Conservation (phyloP, 2,113 vertebrate genomes). For the Dendrocopos noguchii region DNA sequence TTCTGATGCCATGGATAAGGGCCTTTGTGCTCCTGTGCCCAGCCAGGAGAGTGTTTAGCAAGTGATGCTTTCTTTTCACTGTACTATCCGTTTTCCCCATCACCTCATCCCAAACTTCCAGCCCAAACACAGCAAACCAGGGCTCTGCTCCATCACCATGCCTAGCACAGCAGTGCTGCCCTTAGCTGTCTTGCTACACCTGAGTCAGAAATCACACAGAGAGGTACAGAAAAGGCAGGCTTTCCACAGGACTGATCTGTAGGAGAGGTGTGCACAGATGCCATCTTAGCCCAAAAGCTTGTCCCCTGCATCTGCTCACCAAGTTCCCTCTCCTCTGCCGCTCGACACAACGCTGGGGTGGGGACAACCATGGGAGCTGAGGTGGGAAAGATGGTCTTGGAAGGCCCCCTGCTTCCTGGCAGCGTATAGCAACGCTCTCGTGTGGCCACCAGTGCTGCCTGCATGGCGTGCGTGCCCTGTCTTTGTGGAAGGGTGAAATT, state of each 20-base stretch:
- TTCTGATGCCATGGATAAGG: not conserved
- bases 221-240: not conserved
- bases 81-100: not conserved
- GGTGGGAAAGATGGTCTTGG: constrained; percentile 52
- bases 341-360: not conserved
- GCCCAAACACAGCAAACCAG: not conserved
- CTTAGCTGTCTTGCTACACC: not conserved
- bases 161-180: not conserved
- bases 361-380: not conserved
- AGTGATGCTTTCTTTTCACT: not conserved
- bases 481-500: not conserved
- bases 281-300: not conserved
- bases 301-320: not conserved
- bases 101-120: accelerated
- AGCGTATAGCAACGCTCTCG: constrained; percentile 26
- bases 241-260: not conserved
- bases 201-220: not conserved
- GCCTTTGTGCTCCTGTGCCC: not conserved
- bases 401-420: constrained; percentile 68
- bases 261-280: not conserved
- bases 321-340: not conserved
- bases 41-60: not conserved
- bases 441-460: not conserved
- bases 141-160: accelerated
- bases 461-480: not conserved